Conservation (phyloP, 2,888 invertebrate genomes). For the Eristalis intricaria region DNA sequence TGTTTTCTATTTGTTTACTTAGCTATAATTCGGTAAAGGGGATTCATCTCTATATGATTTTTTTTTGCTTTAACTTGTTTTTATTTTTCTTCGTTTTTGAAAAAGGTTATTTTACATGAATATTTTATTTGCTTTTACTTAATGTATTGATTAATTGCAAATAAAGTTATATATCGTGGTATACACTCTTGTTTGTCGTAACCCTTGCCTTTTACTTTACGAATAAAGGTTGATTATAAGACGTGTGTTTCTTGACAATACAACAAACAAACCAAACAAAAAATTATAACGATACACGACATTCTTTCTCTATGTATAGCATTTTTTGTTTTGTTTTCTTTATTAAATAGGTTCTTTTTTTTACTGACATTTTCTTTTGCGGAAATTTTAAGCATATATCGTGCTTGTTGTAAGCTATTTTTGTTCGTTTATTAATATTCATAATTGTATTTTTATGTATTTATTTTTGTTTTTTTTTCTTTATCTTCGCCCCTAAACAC, state of each 20-base stretch:
- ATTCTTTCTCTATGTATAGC: slow-evolving; percentile 23
- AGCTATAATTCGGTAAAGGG: slow-evolving; percentile 52
- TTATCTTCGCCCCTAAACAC: slow-evolving; percentile 53
- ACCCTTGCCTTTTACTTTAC: neutral
- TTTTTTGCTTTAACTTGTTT: slow-evolving; percentile 17
- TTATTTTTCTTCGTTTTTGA: neutral
- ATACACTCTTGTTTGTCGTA: neutral
- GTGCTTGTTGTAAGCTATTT: slow-evolving; percentile 68
- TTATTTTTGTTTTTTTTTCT: slow-evolving; percentile 22
- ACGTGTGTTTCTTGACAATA: neutral
- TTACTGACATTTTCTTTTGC: slow-evolving; percentile 45
- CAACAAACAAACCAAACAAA: neutral
- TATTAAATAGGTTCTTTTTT: slow-evolving; percentile 3
- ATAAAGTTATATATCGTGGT: neutral
- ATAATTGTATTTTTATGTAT: slow-evolving; percentile 29
- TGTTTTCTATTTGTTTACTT: slow-evolving; percentile 18
- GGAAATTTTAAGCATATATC: slow-evolving; percentile 66
- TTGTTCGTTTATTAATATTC: neutral
- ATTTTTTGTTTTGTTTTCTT: slow-evolving; percentile 12
- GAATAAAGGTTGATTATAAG: neutral
- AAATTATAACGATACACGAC: neutral
- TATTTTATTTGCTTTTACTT: neutral
- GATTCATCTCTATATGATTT: slow-evolving; percentile 27
- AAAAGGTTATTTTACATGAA: neutral
- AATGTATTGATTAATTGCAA: slow-evolving; percentile 1